phyloP scores from a whole-genome alignment of 2,888 invertebrate species.

The Caenorhabditis parvicauda region DNA sequence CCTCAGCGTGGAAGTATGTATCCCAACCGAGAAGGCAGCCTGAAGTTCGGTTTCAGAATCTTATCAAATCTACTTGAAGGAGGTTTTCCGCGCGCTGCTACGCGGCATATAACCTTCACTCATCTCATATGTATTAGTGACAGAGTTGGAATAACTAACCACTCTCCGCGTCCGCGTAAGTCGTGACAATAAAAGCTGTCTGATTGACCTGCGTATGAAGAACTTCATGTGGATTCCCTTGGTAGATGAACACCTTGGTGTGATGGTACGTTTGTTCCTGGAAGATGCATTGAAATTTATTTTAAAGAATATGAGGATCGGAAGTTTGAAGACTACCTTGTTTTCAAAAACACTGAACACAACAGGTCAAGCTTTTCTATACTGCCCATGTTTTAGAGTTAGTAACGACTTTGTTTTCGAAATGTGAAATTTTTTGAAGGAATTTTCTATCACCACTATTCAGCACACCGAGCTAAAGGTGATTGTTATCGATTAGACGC shows the following conservation, averaged over 20 bases:
- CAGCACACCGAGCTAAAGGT: no score
- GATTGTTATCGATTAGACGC: no score
- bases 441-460: no score
- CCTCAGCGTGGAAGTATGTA: conserved; percentile 34
- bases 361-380: no score
- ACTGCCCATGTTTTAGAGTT: no score
- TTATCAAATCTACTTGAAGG: no score
- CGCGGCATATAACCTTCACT: no score
- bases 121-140: background rate
- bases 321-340: conserved; percentile 5
- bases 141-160: conserved; percentile 10
- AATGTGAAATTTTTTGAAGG: no score
- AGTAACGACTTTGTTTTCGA: no score
- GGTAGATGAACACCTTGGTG: conserved; percentile 32
- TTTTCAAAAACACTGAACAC: no score
- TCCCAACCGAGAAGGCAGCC: conserved; percentile 40
- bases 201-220: conserved; percentile 27
- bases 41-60: conserved; percentile 11
- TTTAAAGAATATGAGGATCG: background rate
- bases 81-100: no score
- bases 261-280: conserved; percentile 33
- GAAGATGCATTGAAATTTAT: background rate
- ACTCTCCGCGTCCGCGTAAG: conserved; percentile 30
- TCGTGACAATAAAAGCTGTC: conserved; percentile 33
- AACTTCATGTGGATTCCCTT: conserved; percentile 36